Base-by-base conservation (phyloP, 2,888 invertebrate genomes). In the Dyspetes luteomarginatus region DNA sequence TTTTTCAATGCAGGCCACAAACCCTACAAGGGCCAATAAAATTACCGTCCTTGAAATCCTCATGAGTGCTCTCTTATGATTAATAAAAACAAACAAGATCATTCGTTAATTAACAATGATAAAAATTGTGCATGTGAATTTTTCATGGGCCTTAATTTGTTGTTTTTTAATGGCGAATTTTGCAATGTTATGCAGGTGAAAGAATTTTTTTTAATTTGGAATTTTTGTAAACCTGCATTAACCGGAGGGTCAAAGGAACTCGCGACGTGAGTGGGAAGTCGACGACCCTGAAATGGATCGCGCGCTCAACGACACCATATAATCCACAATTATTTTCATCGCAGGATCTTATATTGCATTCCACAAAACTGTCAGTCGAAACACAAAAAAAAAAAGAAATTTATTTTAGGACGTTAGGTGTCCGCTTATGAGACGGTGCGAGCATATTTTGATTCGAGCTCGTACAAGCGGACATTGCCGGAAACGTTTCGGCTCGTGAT, bases 401-500 rank as follows among this genome's bases (percentile, higher is more conserved):
- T 22, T 65, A 50, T 50, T 45, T 65, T 26, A 4, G 50, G 64
- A 58, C 55, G n/a, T 30, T 4, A 9, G 5, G 50, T 41, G 7
- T 19, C 56, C 22, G 15, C 3, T 4, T 24, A 12, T 9, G 71
- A 19, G 69, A 58, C 36, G 45, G 45, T 43, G 22, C 67, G 67
- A 69, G 67, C 69, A 58, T 76, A 75, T 84, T 78, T 77, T 36
- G 55, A 30, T 67, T 62, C 67, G 78, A 83, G 82, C 79, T 83
- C 58, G 64, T 81, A 85, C 62, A 56, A 56, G 82, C 78, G 84
- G 19, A 30, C 58, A 67, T 85, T 85, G 83, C 88, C 88, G 89
- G 90, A 90, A 89, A 86, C 86, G 89, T 89, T 90, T 90, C 89
- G 89, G 89, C 87, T 86, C 86, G 86, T 89, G 87, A 85, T 87